Conservation (phyloP, 2,888 invertebrate genomes). For the Drosophila kanekoi region DNA sequence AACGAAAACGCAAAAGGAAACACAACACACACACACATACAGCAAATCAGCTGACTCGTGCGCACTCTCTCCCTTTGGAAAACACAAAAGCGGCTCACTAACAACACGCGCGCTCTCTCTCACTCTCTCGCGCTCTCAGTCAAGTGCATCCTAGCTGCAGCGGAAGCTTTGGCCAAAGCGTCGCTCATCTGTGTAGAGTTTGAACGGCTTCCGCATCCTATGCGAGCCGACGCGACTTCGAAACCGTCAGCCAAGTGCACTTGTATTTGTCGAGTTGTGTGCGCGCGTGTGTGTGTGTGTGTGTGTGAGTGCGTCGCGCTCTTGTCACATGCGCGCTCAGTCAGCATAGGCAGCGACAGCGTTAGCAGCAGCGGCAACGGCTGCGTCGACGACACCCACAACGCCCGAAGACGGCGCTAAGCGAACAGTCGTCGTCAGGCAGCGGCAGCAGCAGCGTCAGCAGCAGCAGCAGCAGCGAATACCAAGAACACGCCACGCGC, state of each 20-base stretch:
- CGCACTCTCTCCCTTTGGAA: constrained; percentile 56
- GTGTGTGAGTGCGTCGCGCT: constrained; percentile 42
- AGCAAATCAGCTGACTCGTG: constrained; percentile 73
- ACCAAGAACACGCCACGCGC: constrained; percentile 45
- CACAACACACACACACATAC: constrained; percentile 27
- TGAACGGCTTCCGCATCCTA: constrained; percentile 59
- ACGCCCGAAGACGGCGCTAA: constrained; percentile 60
- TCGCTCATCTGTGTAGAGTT: constrained; percentile 53
- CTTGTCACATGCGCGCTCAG: constrained; percentile 67
- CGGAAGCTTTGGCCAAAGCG: constrained; percentile 35
- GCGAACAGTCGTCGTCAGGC: constrained; percentile 73
- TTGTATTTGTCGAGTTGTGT: constrained; percentile 29
- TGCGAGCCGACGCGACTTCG: constrained; percentile 56
- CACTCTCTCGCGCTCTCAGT: constrained; percentile 11
- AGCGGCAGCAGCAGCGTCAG: constrained; percentile 75
- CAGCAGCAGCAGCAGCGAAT: constrained; percentile 56
- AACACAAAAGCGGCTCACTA: constrained; percentile 6
- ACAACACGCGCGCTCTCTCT: constrained; percentile 27
- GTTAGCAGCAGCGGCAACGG: constrained; percentile 43
- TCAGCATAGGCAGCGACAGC: constrained; percentile 50
- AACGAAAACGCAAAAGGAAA: constrained; percentile 38
- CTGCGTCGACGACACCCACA: constrained; percentile 62
- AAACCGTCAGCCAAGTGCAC: constrained; percentile 56
- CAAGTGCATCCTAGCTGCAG: constrained; percentile 59
- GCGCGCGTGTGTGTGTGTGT: too few relatives aligned